Evolutionary conservation across 2,797 vertebrate species (phyloP).

Genomic region (Echeneis naucrates): DNA sequence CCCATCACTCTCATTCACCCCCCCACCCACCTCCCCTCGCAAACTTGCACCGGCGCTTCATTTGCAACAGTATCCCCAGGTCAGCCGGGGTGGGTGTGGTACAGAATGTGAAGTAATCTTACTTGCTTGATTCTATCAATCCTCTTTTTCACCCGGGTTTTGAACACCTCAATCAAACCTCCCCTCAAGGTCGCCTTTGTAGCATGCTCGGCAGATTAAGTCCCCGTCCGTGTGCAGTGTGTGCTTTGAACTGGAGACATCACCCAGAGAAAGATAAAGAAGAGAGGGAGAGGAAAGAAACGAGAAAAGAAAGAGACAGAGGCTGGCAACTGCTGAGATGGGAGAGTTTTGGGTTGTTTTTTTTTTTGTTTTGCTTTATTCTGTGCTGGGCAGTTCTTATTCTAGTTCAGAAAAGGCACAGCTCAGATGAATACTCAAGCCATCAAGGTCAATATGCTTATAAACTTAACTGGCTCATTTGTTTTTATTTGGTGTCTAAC

Average conservation of each 20-base stretch:
- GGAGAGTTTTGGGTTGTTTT: conserved; percentile 24
- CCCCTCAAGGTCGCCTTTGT: conserved; percentile 83
- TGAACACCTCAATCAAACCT: conserved; percentile 83
- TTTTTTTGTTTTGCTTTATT: conserved; percentile 24
- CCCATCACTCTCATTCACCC: conserved; percentile 37
- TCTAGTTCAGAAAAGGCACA: conserved; percentile 41
- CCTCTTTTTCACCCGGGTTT: conserved; percentile 74
- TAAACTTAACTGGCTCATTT: background rate
- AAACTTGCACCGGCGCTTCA: conserved; percentile 71
- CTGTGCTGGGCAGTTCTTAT: conserved; percentile 43
- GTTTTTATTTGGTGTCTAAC: too few relatives aligned
- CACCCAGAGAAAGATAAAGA: conserved; percentile 71
- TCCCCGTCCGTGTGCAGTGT: conserved; percentile 62
- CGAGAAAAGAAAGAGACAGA: conserved; percentile 2
- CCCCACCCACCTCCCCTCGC: background rate
- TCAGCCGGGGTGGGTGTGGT: conserved; percentile 68
- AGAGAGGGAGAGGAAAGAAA: conserved; percentile 43
- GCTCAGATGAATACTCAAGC: conserved; percentile 17
- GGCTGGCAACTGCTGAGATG: conserved; percentile 29
- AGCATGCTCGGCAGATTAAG: conserved; percentile 76
- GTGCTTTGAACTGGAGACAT: conserved; percentile 79
- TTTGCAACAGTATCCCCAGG: conserved; percentile 78
- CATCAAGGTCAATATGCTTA: conserved; percentile 40
- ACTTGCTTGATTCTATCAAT: conserved; percentile 79
- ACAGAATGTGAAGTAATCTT: conserved; percentile 79